These are phyloP conservation scores for Sthenelais limicola DNA, from an alignment of 2,888 invertebrate species.

Conservation along the genomic window DNA sequence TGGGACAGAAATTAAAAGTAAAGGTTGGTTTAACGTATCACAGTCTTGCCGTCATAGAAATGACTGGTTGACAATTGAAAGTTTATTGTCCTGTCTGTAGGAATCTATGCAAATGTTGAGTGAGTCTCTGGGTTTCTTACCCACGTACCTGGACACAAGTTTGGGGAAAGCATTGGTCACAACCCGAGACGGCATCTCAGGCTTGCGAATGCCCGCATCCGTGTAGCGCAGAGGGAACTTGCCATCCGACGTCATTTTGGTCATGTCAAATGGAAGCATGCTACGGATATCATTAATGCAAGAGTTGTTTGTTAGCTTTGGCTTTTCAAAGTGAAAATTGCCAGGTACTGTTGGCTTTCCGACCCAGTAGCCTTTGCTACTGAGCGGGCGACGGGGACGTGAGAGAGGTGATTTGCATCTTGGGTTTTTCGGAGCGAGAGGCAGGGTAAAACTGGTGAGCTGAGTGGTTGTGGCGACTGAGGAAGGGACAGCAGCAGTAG, in stretches of 20 bases:
- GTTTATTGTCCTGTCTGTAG: slow-evolving; percentile 13
- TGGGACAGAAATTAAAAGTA: too few species aligned
- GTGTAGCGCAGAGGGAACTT: slow-evolving; percentile 25
- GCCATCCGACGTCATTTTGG: background rate
- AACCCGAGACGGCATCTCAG: background rate
- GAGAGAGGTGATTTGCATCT: slow-evolving; percentile 6
- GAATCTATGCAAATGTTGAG: slow-evolving; percentile 23
- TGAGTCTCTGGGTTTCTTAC: background rate
- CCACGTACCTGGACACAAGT: slow-evolving; percentile 30
- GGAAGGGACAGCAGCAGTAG: too few species aligned
- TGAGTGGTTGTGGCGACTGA: too few species aligned
- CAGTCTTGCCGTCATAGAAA: slow-evolving; percentile 32
- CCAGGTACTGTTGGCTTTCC: background rate
- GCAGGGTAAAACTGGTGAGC: background rate
- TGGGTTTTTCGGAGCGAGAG: background rate
- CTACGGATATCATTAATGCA: background rate
- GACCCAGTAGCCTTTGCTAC: background rate
- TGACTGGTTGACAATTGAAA: slow-evolving; percentile 23
- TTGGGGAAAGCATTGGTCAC: slow-evolving; percentile 38
- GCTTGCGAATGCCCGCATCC: slow-evolving; percentile 30
- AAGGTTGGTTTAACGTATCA: too few species aligned
- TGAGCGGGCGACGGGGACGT: background rate
- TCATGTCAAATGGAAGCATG: background rate
- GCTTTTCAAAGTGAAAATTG: background rate
- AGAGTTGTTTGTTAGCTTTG: slow-evolving; percentile 13